A percentile compares a stretch with the other conserved stretches of the same genome.
Evolutionary conservation across 2,113 vertebrate genomes (phyloP).

Genomic region (Mesembrinibis cayennensis): DNA sequence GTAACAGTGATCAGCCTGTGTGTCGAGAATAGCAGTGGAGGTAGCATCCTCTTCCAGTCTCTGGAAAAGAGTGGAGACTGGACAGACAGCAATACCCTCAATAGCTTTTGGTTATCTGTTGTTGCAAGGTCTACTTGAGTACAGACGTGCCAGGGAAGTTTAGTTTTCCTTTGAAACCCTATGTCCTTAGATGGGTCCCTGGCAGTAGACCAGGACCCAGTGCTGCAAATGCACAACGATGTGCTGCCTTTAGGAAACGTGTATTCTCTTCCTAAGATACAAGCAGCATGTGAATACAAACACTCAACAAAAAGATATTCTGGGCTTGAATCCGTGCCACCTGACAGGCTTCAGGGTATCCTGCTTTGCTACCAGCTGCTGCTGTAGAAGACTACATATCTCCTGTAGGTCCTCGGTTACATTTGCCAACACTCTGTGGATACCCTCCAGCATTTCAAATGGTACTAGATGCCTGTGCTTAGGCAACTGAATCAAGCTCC

Average conservation of each 20-base stretch:
- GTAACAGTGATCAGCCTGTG: not conserved
- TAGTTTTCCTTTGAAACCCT: not conserved
- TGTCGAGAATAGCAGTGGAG: not conserved
- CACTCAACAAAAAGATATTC: not conserved
- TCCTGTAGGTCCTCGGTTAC: not conserved
- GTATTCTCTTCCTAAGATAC: not conserved
- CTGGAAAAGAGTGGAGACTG: not conserved
- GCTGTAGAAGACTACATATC: not conserved
- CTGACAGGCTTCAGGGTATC: not conserved
- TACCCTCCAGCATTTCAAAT: slow-evolving; percentile 3
- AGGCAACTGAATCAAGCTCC: not conserved
- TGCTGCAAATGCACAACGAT: not conserved
- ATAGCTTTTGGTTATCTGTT: not conserved
- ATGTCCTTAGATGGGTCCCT: not conserved
- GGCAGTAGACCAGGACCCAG: not conserved
- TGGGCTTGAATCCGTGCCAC: not conserved
- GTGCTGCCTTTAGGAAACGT: not conserved
- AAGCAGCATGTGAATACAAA: not conserved
- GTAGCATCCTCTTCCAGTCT: not conserved
- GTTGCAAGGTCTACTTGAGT: not conserved
- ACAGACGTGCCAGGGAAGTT: not conserved
- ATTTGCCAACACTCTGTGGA: not conserved
- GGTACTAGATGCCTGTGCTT: not conserved
- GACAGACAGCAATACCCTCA: not conserved
- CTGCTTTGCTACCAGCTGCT: slow-evolving; percentile 20